Evolutionary conservation across 1,140 invertebrate species (phyloP).

Genomic region (Palaemon carinicauda): DNA sequence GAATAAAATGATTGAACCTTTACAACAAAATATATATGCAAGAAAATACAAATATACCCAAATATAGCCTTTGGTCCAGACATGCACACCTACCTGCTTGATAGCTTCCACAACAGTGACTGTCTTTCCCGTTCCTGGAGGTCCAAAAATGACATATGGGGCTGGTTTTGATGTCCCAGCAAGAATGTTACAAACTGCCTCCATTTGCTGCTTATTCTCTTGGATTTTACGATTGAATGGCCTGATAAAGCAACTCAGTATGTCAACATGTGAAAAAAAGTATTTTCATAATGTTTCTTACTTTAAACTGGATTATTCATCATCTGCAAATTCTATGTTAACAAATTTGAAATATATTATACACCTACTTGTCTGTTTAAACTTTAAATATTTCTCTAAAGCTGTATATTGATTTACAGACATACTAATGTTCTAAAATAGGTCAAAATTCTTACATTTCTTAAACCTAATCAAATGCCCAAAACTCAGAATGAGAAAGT

Average conservation of each 20-base stretch:
- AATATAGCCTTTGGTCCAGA: too few relatives aligned
- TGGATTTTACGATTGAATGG: not conserved
- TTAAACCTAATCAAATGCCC: too few relatives aligned
- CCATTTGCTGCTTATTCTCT: constrained; percentile 77
- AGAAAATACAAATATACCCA: not conserved
- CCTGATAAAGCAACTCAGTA: not conserved
- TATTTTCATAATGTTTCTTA: too few relatives aligned
- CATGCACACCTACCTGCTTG: constrained; percentile 75
- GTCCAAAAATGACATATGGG: constrained; percentile 92
- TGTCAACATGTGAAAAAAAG: not conserved
- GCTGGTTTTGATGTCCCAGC: constrained; percentile 73
- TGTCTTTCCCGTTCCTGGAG: constrained; percentile 96
- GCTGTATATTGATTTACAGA: too few relatives aligned
- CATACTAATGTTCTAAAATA: too few relatives aligned
- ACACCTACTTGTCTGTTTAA: not conserved
- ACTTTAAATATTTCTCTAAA: too few relatives aligned
- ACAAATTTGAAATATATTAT: too few relatives aligned
- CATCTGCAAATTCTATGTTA: too few relatives aligned
- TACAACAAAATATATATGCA: not conserved
- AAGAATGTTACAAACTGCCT: constrained; percentile 81
- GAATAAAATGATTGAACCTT: too few relatives aligned
- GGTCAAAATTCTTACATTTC: too few relatives aligned
- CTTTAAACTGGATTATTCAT: too few relatives aligned
- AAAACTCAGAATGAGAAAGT: too few relatives aligned
- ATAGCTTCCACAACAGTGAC: constrained; percentile 88